These are phyloP conservation scores for Lanistes nyassanus DNA, from an alignment of 1,140 invertebrate species.

Conservation along the genomic window DNA sequence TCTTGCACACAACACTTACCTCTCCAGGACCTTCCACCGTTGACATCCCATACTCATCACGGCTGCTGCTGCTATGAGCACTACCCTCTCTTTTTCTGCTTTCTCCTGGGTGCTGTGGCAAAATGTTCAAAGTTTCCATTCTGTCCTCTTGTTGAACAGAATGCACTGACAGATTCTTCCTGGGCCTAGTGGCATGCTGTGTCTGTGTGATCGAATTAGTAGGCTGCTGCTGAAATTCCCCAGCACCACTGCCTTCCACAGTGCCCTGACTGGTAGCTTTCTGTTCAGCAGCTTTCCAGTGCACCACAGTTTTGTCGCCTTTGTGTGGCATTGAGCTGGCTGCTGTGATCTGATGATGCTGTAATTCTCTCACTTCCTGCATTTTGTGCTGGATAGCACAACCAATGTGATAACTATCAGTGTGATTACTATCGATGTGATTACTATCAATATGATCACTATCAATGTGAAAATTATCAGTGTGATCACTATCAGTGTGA, in stretches of 20 bases:
- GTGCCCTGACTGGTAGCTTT: not conserved
- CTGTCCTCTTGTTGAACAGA: no score
- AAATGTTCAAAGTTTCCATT: no score
- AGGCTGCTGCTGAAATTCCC: conserved; percentile 7
- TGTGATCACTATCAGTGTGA: no score
- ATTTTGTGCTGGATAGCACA: conserved; percentile 11
- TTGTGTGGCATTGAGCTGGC: not conserved
- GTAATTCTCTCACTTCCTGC: conserved; percentile 9
- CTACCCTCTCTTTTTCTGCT: conserved; percentile 14
- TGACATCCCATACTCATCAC: conserved; percentile 10
- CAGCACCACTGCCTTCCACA: not conserved
- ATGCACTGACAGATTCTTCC: no score
- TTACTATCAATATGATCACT: no score
- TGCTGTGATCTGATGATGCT: conserved; percentile 14
- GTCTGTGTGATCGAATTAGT: not conserved
- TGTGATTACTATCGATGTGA: no score
- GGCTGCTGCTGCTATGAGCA: conserved; percentile 8
- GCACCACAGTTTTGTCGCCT: not conserved
- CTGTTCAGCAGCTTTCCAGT: not conserved
- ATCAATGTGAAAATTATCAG: not conserved
- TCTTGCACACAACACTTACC: conserved; percentile 9
- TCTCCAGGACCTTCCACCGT: conserved; percentile 4
- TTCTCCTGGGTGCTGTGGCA: no score
- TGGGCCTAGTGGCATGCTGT: no score
- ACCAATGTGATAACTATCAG: not conserved